These are phyloP conservation scores for Bradysia coprophila DNA, from an alignment of 1,140 invertebrate genomes.

Conservation along the genomic window DNA sequence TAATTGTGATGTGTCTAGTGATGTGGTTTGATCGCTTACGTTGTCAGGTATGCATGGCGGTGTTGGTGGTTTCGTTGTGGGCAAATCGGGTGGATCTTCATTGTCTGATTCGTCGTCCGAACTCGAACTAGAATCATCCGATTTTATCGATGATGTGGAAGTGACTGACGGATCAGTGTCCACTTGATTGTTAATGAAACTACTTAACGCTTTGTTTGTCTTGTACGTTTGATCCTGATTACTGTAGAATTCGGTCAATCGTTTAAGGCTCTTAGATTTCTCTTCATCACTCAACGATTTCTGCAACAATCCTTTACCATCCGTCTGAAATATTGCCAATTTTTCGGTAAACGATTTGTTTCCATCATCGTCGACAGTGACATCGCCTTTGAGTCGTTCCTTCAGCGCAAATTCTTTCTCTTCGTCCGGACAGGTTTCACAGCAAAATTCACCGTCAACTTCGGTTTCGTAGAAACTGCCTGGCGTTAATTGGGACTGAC, in stretches of 20 bases:
- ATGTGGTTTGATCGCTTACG: not conserved
- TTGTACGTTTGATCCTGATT: slow-evolving; percentile 7
- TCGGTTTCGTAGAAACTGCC: slow-evolving; percentile 65
- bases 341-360: slow-evolving; percentile 8
- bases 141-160: not conserved
- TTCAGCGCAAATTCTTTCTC: slow-evolving; percentile 21
- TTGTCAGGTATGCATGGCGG: not conserved
- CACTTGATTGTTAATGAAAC: slow-evolving; percentile 20
- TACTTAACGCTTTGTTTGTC: slow-evolving; percentile 18
- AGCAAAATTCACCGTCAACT: slow-evolving; percentile 50
- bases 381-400: not conserved
- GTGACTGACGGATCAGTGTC: not conserved
- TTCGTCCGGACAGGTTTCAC: slow-evolving; percentile 74
- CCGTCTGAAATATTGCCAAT: not conserved
- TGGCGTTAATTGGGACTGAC: slow-evolving; percentile 49
- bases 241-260: slow-evolving; percentile 2
- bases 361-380: not conserved
- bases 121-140: not conserved
- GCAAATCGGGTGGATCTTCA: not conserved
- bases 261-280: slow-evolving; percentile 17
- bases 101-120: not conserved
- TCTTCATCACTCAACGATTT: slow-evolving; percentile 33
- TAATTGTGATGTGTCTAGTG: not conserved
- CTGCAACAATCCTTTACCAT: slow-evolving; percentile 7
- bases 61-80: not conserved